Evolutionary conservation across 1,140 invertebrate species (phyloP), one percentile per base, ranked within the genome.

Genomic region (Melitaea cinxia): DNA sequence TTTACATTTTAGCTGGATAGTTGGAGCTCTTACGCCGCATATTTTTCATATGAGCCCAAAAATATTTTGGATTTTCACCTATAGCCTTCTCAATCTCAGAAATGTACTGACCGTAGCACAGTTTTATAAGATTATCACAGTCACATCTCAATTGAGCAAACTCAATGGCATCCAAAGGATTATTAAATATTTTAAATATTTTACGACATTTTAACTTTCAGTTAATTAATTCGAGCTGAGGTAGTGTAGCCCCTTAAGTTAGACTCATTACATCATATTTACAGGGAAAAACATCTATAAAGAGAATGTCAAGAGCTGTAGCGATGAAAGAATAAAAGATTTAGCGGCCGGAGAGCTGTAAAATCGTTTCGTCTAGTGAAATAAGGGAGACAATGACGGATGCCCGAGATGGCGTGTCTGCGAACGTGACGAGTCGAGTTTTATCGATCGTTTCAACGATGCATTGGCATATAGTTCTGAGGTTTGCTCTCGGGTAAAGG

Each of bases 321-420:
- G 17, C 42, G 42, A 21, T 23, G 42, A 47, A 47, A 47, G 42
- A 23, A 17, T 12, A 23, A 42, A 42, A 21, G 42, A 47, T 47
- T 47, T 47, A 47, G 23, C 42, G 42, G 9, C 21, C 23, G 42
- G 42, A 7, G 47, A 60, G 52, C 12, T 52, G 42, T 39, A 57
- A 57, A 57, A 65, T 30, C 62, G 35, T 52, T 57, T 64, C 61
- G 17, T 33, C 53, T 30, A 42, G 19, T 64, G 57, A 57, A 50
- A 62, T 53, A 62, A 54, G 50, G 23, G 59, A 35, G 59, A 42
- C 42, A 57, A 56, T 64, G 61, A 64, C 15, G 42, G 45, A 64
- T 57, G 53, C 7, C 26, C 24, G 12, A 52, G 28, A 50, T 45
- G 30, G 59, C 4, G 21, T 30, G 49, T 62, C 59, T 54, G n/a